Base-by-base conservation (phyloP, 2,888 invertebrate genomes). In the Epinotia demarniana region DNA sequence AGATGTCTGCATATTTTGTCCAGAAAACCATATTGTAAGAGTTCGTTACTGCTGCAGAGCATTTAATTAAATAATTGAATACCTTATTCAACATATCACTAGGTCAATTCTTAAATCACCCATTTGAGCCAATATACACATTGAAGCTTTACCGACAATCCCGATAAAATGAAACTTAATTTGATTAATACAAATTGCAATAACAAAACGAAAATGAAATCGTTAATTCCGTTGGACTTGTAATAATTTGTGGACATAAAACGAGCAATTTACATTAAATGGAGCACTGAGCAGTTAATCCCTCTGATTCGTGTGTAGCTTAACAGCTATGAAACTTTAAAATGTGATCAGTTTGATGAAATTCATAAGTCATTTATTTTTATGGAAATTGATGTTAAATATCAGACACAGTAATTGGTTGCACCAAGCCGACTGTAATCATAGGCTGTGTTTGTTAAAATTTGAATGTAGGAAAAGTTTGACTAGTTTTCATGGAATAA, bases 231-330 rank as follows among this genome's bases (percentile, higher is more conserved):
- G 66, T 67, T 13, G 57, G 67, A 67, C 67, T 72, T 67, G 18
- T 46, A 72, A 62, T 75, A 71, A 62, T 75, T 75, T 67, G 61
- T 67, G 46, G 55, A 46, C 0, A 39, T 39, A 39, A 39, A 57
- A 72, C 57, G 27, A 57, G 67, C 57, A 72, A 72, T 75, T 75
- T 75, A 53, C 66, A 75, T 72, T 72, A 75, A 72, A 67, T 67
- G 49, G 55, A 53, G 71, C 72, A 58, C 19, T 61, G 60, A 61
- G 55, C 62, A 46, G 57, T 75, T 75, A 67, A 75, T 75, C 75
- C 67, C 75, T 61, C 27, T 75, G 75, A 61, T 75, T 66, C 66
- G 27, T 66, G 64, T 58, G 66, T 55, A 60, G 61, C 66, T 75
- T 70, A 64, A 64, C 58, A 64, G 13, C 60, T 58, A 70, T 70